A percentile compares a stretch with the other conserved stretches of the same genome.
Evolutionary conservation across 37 sponge, comb jelly and placozoan genomes (phyloP).

Genomic region (Eunapius fragilis): DNA sequence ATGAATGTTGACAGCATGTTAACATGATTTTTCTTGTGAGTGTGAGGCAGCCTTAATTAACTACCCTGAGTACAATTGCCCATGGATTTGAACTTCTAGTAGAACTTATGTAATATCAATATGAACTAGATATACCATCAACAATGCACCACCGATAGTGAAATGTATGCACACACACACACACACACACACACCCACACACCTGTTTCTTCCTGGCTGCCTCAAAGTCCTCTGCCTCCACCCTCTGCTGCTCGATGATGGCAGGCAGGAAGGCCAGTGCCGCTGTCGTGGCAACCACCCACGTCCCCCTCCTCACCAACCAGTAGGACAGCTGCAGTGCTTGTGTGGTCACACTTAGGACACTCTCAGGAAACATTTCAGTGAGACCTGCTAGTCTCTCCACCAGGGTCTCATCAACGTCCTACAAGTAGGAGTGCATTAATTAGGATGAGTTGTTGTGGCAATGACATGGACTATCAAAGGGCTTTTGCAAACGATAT

Average conservation of each 20-base stretch:
- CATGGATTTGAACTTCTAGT: too few species aligned
- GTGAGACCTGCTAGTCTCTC: slow-evolving; percentile 75
- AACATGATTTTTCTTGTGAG: too few species aligned
- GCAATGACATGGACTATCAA: background rate
- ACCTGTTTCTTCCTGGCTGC: slow-evolving; percentile 81
- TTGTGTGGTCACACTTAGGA: slow-evolving; percentile 2
- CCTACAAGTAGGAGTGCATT: slow-evolving; percentile 6
- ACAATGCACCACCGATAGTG: background rate
- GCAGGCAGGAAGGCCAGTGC: slow-evolving; percentile 66
- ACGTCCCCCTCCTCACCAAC: slow-evolving; percentile 59
- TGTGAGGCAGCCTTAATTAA: too few species aligned
- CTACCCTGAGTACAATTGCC: too few species aligned
- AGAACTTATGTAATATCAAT: too few species aligned
- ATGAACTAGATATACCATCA: background rate
- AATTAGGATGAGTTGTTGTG: background rate
- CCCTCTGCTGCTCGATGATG: slow-evolving; percentile 75
- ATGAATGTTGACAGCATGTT: too few species aligned
- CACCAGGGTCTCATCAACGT: slow-evolving; percentile 62
- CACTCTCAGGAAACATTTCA: slow-evolving; percentile 77
- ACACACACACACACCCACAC: background rate
- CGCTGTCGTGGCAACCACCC: slow-evolving; percentile 74
- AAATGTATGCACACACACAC: background rate
- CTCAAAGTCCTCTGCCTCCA: slow-evolving; percentile 72
- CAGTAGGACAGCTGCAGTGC: slow-evolving; percentile 29
- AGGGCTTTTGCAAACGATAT: background rate